Evolutionary conservation across 2,113 vertebrate species (phyloP).

Genomic region (Naja naja): DNA sequence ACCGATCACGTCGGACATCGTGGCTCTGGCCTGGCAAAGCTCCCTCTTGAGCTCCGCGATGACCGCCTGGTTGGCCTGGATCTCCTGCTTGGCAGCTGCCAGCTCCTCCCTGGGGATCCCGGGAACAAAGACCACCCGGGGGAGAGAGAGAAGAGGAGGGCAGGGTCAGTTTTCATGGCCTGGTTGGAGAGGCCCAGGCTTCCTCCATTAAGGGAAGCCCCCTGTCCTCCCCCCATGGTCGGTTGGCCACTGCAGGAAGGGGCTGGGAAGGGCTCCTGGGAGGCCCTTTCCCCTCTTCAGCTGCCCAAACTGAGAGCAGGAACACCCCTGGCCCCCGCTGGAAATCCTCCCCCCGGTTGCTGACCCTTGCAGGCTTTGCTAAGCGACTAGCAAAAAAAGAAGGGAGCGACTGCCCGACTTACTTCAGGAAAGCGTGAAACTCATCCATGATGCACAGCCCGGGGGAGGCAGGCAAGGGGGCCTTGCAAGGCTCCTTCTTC

Average conservation of each 20-base stretch:
- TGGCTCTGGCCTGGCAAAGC: conserved; percentile 61
- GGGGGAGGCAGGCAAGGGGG: rapidly evolving
- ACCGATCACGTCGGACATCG: conserved; percentile 75
- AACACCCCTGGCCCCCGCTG: no score
- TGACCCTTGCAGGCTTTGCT: neutral
- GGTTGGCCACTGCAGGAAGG: no score
- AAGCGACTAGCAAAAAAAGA: neutral
- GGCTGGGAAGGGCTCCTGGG: neutral
- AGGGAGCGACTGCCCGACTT: neutral
- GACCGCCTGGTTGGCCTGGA: conserved; percentile 66
- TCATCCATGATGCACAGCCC: neutral
- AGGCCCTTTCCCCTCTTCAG: neutral
- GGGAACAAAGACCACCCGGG: neutral
- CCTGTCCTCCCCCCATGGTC: rapidly evolving
- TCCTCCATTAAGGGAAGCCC: neutral
- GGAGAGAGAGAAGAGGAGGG: neutral
- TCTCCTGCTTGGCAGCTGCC: conserved; percentile 31
- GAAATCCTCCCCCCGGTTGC: neutral
- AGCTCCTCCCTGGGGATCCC: conserved; percentile 64
- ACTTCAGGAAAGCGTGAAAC: conserved; percentile 23
- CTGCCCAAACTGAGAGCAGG: no score
- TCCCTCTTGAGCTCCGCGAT: conserved; percentile 66
- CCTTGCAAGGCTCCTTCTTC: rapidly evolving
- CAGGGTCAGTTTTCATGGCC: rapidly evolving
- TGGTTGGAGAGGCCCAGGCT: neutral